Base-by-base conservation (phyloP, 2,888 invertebrate species). In the Pollenia griseotomentosa region DNA sequence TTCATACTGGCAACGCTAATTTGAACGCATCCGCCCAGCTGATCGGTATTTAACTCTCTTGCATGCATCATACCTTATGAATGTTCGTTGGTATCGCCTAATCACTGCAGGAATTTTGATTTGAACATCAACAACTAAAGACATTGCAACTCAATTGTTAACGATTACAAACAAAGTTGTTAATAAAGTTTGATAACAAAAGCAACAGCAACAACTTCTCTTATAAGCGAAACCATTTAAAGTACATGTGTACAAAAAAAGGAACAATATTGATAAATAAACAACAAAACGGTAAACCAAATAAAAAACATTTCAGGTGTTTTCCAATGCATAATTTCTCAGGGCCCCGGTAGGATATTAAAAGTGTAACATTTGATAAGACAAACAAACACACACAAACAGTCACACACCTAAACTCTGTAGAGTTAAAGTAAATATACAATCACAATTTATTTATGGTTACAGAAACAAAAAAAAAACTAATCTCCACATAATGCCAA, bases 91-190 rank as follows among this genome's bases (percentile, higher is more conserved):
- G 33, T 33, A 33, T 33, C 33, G 33, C 33, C 33, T 6, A 33
- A 6, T 33, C 33, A 6, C n/a, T 8, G n/a, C n/a, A 12, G 7
- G 40, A 11, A 7, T 61, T 16, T 14, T 2, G 8, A 40, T 33
- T 23, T 55, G 6, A 51, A 6, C 63, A 46, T 11, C 61, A 51
- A 61, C 40, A 12, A 74, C 61, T 19, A 59, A 33, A n/a, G 14
- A 16, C 79, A 80, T 87, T 88, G 89, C 91, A 91, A 92, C 91
- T 92, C 91, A 91, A 90, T 92, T 90, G 90, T 89, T 87, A 89
- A 89, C 87, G 81, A 87, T 40, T 70, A 86, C 66, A 85, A 82
- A 66, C 71, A 78, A 44, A 61, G 12, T 70, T 48, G 57, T 71
- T 81, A 79, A 78, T 82, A 51, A 78, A 68, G 63, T 85, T 68